Conservation (phyloP, 2,888 invertebrate species). For the Cataglyphis albicans region DNA sequence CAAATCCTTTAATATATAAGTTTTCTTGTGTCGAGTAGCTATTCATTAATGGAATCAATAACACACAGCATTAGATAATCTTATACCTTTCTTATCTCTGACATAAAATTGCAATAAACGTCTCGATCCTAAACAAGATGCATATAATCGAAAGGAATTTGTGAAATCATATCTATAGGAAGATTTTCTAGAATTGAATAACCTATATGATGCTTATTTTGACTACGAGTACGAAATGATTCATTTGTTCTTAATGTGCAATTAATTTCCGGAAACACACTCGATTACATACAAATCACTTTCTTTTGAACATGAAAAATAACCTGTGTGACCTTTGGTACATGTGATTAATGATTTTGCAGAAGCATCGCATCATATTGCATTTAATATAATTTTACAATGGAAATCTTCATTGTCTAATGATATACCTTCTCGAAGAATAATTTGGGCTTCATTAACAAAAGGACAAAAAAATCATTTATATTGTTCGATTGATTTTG, state of each 20-base stretch:
- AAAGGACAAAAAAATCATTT: conserved; percentile 10
- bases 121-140: background rate
- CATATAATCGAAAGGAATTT: conserved; percentile 10
- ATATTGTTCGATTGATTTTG: background rate
- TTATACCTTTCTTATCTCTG: background rate
- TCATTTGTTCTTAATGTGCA: background rate
- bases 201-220: conserved; percentile 14
- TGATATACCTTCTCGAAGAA: background rate
- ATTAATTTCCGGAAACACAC: background rate
- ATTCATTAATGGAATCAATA: background rate
- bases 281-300: background rate
- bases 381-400: conserved; percentile 6
- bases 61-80: background rate
- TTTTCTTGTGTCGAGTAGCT: conserved; percentile 1
- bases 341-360: background rate
- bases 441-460: conserved; percentile 2
- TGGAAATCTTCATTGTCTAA: conserved; percentile 1
- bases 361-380: conserved; percentile 1
- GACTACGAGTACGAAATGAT: background rate
- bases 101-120: conserved; percentile 5
- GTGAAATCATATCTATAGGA: conserved; percentile 12
- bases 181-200: conserved; percentile 14
- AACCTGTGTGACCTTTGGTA: background rate
- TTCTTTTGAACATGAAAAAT: conserved; percentile 15
- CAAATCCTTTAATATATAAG: background rate